Evolutionary conservation across 2,797 vertebrate species (phyloP).

Genomic region (Erethizon dorsatum): DNA sequence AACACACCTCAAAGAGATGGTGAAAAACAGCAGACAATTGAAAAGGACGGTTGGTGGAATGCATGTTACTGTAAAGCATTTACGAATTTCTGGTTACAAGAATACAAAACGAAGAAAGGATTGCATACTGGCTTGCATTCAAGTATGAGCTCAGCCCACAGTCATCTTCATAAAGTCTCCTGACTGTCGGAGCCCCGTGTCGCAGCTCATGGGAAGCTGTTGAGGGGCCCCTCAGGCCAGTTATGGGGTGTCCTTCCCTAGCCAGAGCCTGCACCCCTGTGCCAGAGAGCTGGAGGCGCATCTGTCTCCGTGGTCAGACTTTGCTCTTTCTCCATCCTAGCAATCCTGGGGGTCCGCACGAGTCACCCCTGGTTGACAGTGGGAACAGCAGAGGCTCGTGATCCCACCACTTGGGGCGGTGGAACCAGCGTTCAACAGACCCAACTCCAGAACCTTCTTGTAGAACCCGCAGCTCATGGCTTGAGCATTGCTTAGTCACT

Average conservation of each 20-base stretch:
- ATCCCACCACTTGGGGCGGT: neutral
- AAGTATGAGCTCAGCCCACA: neutral
- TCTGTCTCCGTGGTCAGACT: neutral
- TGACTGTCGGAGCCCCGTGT: neutral
- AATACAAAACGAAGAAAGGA: neutral
- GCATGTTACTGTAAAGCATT: neutral
- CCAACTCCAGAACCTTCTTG: neutral
- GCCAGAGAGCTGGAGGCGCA: rapidly evolving
- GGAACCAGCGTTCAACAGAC: neutral
- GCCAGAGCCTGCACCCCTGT: rapidly evolving
- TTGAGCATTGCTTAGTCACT: neutral
- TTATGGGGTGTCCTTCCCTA: too few species aligned
- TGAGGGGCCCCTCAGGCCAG: neutral
- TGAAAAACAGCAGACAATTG: neutral
- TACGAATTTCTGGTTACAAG: neutral
- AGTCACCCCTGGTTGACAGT: neutral
- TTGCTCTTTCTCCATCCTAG: neutral
- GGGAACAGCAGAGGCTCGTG: neutral
- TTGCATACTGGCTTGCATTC: neutral
- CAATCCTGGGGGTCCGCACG: neutral
- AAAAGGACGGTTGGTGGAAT: neutral
- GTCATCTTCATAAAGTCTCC: neutral
- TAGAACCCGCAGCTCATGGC: rapidly evolving
- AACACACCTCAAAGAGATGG: neutral
- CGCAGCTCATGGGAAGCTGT: neutral